phyloP scores from a whole-genome alignment of 2,113 vertebrate genomes.

The Hepsetus odoe region DNA sequence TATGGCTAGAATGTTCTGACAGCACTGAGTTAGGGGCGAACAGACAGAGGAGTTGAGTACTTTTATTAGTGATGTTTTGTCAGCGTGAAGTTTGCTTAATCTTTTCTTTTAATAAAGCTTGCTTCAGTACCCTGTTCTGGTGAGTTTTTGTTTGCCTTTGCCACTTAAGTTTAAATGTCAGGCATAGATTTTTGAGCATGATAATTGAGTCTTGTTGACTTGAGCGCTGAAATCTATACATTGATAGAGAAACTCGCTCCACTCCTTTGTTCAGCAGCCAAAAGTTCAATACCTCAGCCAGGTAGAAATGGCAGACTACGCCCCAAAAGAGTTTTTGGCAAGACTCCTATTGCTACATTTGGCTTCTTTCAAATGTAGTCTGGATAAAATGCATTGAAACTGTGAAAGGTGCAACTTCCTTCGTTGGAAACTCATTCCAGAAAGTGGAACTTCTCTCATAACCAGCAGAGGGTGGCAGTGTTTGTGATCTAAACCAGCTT shows the following conservation, averaged over 20 bases:
- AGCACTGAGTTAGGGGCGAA: neutral
- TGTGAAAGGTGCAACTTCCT: too few species aligned
- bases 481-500: neutral
- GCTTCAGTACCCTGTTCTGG: slow-evolving; percentile 63
- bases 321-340: too few species aligned
- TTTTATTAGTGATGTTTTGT: slow-evolving; percentile 58
- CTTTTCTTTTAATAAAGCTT: slow-evolving; percentile 79
- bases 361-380: too few species aligned
- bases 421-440: neutral
- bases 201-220: too few species aligned
- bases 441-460: neutral
- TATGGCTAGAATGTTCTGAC: neutral
- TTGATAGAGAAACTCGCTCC: too few species aligned
- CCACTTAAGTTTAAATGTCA: neutral
- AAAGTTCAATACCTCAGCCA: too few species aligned
- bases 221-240: too few species aligned
- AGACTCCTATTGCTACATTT: too few species aligned
- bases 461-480: slow-evolving; percentile 1
- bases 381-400: neutral
- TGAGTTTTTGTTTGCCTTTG: neutral
- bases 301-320: too few species aligned
- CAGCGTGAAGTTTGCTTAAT: slow-evolving; percentile 68
- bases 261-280: too few species aligned
- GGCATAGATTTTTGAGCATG: neutral
- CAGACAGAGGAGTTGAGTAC: neutral